phyloP scores from a whole-genome alignment of 2,797 vertebrate species.

The Galaxias olidus region DNA sequence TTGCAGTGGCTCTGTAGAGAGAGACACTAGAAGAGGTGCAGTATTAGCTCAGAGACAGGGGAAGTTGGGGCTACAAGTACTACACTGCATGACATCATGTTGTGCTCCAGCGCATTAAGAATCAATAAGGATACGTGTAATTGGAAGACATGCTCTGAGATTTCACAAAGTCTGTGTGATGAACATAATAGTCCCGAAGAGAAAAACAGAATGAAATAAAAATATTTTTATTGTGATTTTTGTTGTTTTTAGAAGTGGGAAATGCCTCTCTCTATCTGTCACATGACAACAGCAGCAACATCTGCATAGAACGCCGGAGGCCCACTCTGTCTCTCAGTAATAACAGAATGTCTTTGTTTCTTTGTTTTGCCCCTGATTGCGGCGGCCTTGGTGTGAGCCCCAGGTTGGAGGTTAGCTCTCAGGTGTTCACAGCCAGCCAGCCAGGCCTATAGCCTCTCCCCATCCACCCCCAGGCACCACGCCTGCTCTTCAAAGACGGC shows the following conservation, averaged over 20 bases:
- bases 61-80: neutral
- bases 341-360: constrained; percentile 44
- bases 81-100: neutral
- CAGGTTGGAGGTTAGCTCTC: constrained; percentile 51
- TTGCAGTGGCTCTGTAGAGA: constrained; percentile 71
- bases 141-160: no score
- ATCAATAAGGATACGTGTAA: no score
- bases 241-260: no score
- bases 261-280: no score
- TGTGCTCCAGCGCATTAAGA: neutral
- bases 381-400: constrained; percentile 51
- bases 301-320: neutral
- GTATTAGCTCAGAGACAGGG: constrained; percentile 27
- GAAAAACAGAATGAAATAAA: constrained; percentile 5
- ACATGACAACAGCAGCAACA: neutral
- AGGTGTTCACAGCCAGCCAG: constrained; percentile 42
- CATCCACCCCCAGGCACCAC: constrained; percentile 54
- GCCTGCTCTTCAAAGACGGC: constrained; percentile 62
- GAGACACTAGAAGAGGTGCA: constrained; percentile 52
- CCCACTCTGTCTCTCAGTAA: constrained; percentile 16
- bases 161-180: no score
- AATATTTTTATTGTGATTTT: neutral
- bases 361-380: constrained; percentile 45
- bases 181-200: no score
- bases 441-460: constrained; percentile 33